Base-by-base conservation (phyloP, 2,888 invertebrate species). In the Octonoba sinensis region DNA sequence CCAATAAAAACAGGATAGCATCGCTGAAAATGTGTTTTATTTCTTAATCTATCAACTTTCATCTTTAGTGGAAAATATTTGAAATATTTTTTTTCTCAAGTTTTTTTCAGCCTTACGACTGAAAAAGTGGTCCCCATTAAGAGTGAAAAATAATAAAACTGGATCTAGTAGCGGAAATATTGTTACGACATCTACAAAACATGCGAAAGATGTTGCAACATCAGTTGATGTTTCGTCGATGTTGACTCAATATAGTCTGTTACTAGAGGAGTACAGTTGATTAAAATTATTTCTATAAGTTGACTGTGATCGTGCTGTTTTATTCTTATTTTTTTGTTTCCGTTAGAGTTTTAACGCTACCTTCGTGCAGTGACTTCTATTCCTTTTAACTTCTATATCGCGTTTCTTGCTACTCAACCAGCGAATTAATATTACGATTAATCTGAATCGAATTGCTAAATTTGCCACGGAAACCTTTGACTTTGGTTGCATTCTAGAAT, bases 401-500 rank as follows among this genome's bases (percentile, higher is more conserved):
- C 73, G 62, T 73, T 81, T 81, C 72, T 62, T 47, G 73, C 74
- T 44, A 81, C 59, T 69, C 69, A 81, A 64, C 60, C 59, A 66
- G 69, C 73, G 72, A 73, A 62, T 81, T 73, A 69, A 36, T 73
- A 49, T 77, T 36, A 72, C 65, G 67, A 47, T 81, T 62, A 73
- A 67, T 72, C 73, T 81, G 60, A 81, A 60, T 81, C 67, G 59
- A 69, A 73, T 81, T 81, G 79, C 79, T 81, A 81, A 81, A 73
- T 81, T 81, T 73, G 79, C 79, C 79, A 81, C 79, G 79, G 79
- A 81, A 81, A 73, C 72, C 73, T 69, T 81, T 72, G 57, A 72
- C 72, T 66, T 79, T 67, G 66, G 60, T 71, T 79, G 79, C 72
- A 73, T 69, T 22, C 79, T 81, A 81, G 74, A 73, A 73, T 81